A percentile compares a stretch with the other conserved stretches of the same genome.
phyloP scores from a whole-genome alignment of 2,888 invertebrate species.

The Lithophane ornitopus region DNA sequence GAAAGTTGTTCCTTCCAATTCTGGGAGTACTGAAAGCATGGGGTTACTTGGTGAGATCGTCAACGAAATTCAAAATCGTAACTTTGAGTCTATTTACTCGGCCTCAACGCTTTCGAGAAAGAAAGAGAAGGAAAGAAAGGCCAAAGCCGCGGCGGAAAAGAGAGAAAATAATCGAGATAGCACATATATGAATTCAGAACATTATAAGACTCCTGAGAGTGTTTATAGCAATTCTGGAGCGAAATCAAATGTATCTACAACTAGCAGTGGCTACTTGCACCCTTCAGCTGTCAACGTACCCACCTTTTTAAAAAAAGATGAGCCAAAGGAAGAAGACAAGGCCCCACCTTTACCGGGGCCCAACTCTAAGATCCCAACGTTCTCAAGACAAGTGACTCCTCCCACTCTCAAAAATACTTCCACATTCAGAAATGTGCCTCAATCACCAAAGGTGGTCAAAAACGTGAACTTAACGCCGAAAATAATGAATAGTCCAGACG shows the following conservation, averaged over 20 bases:
- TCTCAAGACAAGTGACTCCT: slow-evolving; percentile 87
- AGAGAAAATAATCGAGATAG: slow-evolving; percentile 80
- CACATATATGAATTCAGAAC: slow-evolving; percentile 91
- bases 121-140: slow-evolving; percentile 84
- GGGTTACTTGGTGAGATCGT: slow-evolving; percentile 96
- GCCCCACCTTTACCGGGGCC: slow-evolving; percentile 83
- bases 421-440: slow-evolving; percentile 84
- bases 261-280: slow-evolving; percentile 94
- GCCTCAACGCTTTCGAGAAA: slow-evolving; percentile 93
- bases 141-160: slow-evolving; percentile 72
- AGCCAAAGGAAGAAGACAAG: slow-evolving; percentile 79
- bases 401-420: slow-evolving; percentile 87
- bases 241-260: slow-evolving; percentile 91
- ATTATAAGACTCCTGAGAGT: slow-evolving; percentile 91
- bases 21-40: slow-evolving; percentile 92
- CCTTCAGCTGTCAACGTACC: slow-evolving; percentile 94
- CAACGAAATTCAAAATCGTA: slow-evolving; percentile 96
- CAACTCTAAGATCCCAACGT: slow-evolving; percentile 88
- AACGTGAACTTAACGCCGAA: slow-evolving; percentile 77
- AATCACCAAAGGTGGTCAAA: slow-evolving; percentile 84
- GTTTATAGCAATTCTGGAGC: slow-evolving; percentile 92
- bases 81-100: slow-evolving; percentile 96
- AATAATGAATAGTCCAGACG: slow-evolving; percentile 92
- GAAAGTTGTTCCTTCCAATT: slow-evolving; percentile 82
- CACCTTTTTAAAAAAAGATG: slow-evolving; percentile 78